phyloP scores from a whole-genome alignment of 2,113 vertebrate species.

The Pygoscelis adeliae region DNA sequence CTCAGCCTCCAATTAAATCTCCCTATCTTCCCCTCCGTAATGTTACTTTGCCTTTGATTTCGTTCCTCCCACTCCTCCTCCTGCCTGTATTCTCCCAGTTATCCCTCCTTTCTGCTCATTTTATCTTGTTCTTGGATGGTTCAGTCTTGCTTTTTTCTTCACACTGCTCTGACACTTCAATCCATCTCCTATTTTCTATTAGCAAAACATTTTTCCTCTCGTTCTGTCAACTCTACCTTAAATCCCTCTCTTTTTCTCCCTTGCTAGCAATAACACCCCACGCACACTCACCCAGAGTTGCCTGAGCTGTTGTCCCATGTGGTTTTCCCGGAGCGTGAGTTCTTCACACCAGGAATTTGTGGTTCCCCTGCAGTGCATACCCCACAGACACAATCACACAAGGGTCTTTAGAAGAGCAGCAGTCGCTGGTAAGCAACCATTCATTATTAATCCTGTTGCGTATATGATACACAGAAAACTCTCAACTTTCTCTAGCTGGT shows the following conservation, averaged over 20 bases:
- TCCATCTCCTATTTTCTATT: neutral
- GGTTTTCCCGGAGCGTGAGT: neutral
- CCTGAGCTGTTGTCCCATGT: neutral
- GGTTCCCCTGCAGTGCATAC: neutral
- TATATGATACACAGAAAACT: neutral
- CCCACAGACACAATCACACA: neutral
- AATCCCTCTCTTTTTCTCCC: neutral
- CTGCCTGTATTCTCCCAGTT: neutral
- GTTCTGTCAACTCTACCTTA: neutral
- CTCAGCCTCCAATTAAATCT: neutral
- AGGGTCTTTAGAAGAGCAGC: neutral
- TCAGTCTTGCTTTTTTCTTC: neutral
- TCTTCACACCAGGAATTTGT: neutral
- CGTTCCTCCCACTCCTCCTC: neutral
- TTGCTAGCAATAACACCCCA: neutral
- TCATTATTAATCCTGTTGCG: neutral
- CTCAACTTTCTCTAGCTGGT: neutral
- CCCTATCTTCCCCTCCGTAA: neutral
- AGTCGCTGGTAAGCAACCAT: neutral
- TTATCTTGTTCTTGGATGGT: neutral
- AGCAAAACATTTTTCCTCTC: neutral
- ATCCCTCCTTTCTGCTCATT: neutral
- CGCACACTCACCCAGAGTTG: rapidly evolving
- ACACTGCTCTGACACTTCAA: neutral
- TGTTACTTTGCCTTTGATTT: neutral